A percentile compares a stretch with the other conserved stretches of the same genome.
phyloP scores from a whole-genome alignment of 2,797 vertebrate species.

The Alectoris magna region DNA sequence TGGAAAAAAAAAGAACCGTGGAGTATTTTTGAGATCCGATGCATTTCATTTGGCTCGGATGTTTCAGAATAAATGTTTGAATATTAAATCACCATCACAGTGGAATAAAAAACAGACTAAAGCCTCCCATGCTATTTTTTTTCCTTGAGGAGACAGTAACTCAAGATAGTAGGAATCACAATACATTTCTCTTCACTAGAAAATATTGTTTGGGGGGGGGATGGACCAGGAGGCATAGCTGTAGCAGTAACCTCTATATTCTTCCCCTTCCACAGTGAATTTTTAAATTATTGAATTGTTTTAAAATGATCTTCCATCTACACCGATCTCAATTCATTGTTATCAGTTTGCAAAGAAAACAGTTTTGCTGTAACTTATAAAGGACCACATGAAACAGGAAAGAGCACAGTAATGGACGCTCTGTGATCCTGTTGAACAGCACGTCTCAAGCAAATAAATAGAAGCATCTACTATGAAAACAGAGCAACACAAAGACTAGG shows the following conservation, averaged over 20 bases:
- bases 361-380: not conserved
- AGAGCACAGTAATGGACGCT: not conserved
- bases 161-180: not conserved
- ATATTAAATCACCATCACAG: not conserved
- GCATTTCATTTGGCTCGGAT: not conserved
- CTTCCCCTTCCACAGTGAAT: not conserved
- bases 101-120: slow-evolving; percentile 1
- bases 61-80: not conserved
- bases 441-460: not conserved
- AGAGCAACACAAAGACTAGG: not conserved
- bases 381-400: not conserved
- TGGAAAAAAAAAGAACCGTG: not conserved
- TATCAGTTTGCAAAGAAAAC: not conserved
- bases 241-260: not conserved
- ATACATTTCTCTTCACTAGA: not conserved
- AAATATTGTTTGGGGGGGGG: not conserved
- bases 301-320: not conserved
- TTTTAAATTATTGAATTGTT: not conserved
- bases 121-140: not conserved
- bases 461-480: not conserved
- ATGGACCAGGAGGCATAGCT: not conserved
- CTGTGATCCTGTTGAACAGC: not conserved
- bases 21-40: not conserved
- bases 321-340: not conserved
- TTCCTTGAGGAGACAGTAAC: not conserved